Percentiles rank a stretch among this genome's conserved stretches.
Evolutionary conservation across 2,113 vertebrate genomes (phyloP).

Genomic region (Cyprinodon brontotheroides): DNA sequence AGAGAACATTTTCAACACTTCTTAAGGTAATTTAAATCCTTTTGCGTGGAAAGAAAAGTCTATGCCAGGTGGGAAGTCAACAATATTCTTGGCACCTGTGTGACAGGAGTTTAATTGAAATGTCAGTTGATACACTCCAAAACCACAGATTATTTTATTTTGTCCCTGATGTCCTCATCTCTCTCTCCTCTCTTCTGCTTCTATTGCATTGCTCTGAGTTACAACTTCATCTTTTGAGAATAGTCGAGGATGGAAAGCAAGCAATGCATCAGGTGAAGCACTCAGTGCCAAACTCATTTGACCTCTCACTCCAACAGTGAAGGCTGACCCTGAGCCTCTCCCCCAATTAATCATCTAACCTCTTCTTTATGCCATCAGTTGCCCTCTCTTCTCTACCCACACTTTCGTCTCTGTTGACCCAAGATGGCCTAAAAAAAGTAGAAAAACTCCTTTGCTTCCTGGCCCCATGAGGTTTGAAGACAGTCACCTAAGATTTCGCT

Average conservation of each 20-base stretch:
- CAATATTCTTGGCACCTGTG: conserved; percentile 55
- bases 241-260: conserved; percentile 43
- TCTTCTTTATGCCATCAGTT: conserved; percentile 38
- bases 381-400: conserved; percentile 12
- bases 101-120: conserved; percentile 75
- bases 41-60: conserved; percentile 36
- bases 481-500: conserved; percentile 54
- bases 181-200: not conserved
- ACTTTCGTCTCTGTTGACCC: conserved; percentile 28
- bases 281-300: conserved; percentile 67
- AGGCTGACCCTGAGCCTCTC: conserved; percentile 70
- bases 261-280: conserved; percentile 60
- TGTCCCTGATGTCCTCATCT: conserved; percentile 39
- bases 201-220: conserved; percentile 37
- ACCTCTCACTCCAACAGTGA: conserved; percentile 68
- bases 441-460: conserved; percentile 20
- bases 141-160: conserved; percentile 38
- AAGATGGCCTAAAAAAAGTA: conserved; percentile 5
- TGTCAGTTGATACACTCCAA: conserved; percentile 60
- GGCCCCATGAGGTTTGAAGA: conserved; percentile 52
- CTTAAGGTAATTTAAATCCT: conserved; percentile 53
- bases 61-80: conserved; percentile 62
- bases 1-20: conserved; percentile 34
- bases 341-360: conserved; percentile 71
- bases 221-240: conserved; percentile 61